Evolutionary conservation across 2,888 invertebrate species (phyloP), one percentile per base, ranked within the genome.

Genomic region (Drosophila algonquin): DNA sequence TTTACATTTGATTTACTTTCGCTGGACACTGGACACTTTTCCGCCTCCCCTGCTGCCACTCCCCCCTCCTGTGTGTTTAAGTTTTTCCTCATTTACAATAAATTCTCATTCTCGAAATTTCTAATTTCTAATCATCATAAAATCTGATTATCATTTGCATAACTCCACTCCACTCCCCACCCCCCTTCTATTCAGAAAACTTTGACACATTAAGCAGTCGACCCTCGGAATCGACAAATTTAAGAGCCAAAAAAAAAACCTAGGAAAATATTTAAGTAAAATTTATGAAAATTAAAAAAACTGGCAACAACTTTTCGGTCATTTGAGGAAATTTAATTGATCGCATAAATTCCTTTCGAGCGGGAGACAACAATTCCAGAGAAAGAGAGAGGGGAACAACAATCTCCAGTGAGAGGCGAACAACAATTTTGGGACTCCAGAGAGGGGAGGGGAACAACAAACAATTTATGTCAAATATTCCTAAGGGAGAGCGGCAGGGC

Each of bases 221-320:
- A 14, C 32, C 32, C 40, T 6, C 14, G 40, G 45, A 44, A 71
- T 32, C 52, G 21, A 47, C 40, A 67, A 77, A 80, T 86, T 75
- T 86, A 80, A 30, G 30, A 54, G 35, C 53, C n/a, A n/a, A 55
- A 54, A 58, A 59, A 73, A 54, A 63, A 62, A 71, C 18, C 52
- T 27, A 74, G 73, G 79, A 76, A 79, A 87, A 35, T 56, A 27
- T 84, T 90, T 90, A 90, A 90, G 87, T 86, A 79, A 88, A 91
- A 90, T 90, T 90, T 91, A 90, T 90, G 90, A 90, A 90, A 91
- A 90, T 91, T 91, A 91, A 91, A 91, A 40, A 40, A 90, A 86
- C 65, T 70, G 50, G 80, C 64, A 89, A 80, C 78, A 81, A 89
- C 83, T 86, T 81, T 81, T 74, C 76, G 88, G 78, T 80, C 88